These are phyloP conservation scores for Atherinomorus stipes DNA, from an alignment of 2,113 vertebrate genomes.

Conservation along the genomic window DNA sequence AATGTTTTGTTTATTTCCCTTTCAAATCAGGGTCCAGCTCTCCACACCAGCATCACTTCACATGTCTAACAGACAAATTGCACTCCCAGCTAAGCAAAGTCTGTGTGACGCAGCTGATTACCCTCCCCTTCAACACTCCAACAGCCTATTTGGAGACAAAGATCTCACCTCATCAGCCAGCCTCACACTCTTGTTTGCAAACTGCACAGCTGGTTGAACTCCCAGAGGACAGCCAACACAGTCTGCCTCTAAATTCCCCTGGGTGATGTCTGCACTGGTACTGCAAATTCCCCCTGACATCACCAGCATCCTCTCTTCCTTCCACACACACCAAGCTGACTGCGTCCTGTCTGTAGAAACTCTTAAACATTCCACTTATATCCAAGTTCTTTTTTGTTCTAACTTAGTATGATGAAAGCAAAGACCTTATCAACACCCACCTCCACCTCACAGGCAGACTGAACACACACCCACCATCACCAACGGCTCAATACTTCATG, in stretches of 20 bases:
- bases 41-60: conserved; percentile 18
- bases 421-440: conserved; percentile 45
- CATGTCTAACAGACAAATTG: conserved; percentile 28
- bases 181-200: conserved; percentile 60
- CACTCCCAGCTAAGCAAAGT: conserved; percentile 36
- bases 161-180: conserved; percentile 50
- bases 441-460: conserved; percentile 14
- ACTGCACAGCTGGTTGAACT: conserved; percentile 62
- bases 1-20: conserved; percentile 19
- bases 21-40: conserved; percentile 14
- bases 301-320: conserved; percentile 16
- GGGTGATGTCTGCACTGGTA: conserved; percentile 14
- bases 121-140: conserved; percentile 13
- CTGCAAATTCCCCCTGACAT: conserved; percentile 63
- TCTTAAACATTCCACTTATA: conserved; percentile 56
- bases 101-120: conserved; percentile 27
- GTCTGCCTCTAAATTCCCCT: conserved; percentile 45
- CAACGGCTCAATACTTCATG: conserved; percentile 68
- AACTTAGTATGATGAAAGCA: conserved; percentile 46
- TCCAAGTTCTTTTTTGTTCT: conserved; percentile 28
- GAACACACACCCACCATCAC: conserved; percentile 27
- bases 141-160: conserved; percentile 37
- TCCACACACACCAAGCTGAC: conserved; percentile 5
- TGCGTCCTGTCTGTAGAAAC: conserved; percentile 49
- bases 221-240: conserved; percentile 40